Percentiles rank a stretch among this genome's conserved stretches.
These are phyloP conservation scores for Drosophila diplacantha DNA, from an alignment of 2,888 invertebrate genomes.

Conservation along the genomic window DNA sequence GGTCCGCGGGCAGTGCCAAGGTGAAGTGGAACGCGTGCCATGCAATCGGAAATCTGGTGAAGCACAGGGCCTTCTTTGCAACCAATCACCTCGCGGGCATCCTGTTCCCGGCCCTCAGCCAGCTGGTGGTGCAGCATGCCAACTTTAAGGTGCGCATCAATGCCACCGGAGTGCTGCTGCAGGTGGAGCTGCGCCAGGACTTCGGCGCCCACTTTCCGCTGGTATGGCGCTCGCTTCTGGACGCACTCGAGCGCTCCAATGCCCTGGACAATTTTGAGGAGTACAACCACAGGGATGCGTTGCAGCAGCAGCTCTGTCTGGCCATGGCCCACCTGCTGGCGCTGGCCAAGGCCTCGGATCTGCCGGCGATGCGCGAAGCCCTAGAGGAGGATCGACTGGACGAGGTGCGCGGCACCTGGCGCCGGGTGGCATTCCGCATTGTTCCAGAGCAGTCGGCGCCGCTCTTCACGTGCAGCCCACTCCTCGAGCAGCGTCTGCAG, in stretches of 20 bases:
- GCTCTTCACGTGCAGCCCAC: slow-evolving; percentile 61
- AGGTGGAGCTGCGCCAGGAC: slow-evolving; percentile 80
- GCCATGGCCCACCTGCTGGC: slow-evolving; percentile 85
- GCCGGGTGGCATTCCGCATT: slow-evolving; percentile 75
- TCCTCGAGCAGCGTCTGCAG: slow-evolving; percentile 56
- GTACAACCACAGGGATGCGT: slow-evolving; percentile 89
- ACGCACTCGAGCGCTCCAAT: slow-evolving; percentile 87
- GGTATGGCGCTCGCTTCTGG: slow-evolving; percentile 85
- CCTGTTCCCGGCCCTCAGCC: slow-evolving; percentile 83
- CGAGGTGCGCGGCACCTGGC: slow-evolving; percentile 71
- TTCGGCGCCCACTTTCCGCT: slow-evolving; percentile 82
- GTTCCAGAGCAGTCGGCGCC: slow-evolving; percentile 76
- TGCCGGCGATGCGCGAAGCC: slow-evolving; percentile 78
- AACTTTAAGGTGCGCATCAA: slow-evolving; percentile 95
- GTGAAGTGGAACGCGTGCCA: slow-evolving; percentile 96
- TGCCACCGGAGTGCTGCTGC: slow-evolving; percentile 86
- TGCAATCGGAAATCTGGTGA: slow-evolving; percentile 89
- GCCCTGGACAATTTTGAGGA: slow-evolving; percentile 89
- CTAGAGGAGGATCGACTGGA: slow-evolving; percentile 70
- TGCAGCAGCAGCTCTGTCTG: slow-evolving; percentile 91
- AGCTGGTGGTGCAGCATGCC: slow-evolving; percentile 84
- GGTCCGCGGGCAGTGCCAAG: slow-evolving; percentile 87
- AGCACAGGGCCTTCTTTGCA: slow-evolving; percentile 78
- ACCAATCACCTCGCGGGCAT: slow-evolving; percentile 48
- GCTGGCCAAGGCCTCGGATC: slow-evolving; percentile 81